Evolutionary conservation across 2,113 vertebrate species (phyloP).

Genomic region (Siniperca chuatsi): DNA sequence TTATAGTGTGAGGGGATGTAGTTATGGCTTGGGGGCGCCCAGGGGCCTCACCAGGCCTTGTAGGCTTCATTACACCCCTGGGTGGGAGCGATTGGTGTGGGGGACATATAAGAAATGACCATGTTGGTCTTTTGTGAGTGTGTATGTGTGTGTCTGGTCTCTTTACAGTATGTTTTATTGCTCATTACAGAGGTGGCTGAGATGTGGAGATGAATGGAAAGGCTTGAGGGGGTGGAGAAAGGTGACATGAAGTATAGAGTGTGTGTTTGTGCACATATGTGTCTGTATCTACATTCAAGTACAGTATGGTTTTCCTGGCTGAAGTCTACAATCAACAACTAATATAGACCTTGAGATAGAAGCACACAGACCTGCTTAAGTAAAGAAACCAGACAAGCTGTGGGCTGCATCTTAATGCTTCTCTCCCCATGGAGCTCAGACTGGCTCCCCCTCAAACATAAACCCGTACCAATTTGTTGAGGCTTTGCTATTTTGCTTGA

Average conservation of each 20-base stretch:
- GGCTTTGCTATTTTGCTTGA: slow-evolving; percentile 32
- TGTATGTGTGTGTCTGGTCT: slow-evolving; percentile 57
- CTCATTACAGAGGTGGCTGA: slow-evolving; percentile 83
- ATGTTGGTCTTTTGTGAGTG: slow-evolving; percentile 46
- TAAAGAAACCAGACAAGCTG: slow-evolving; percentile 20
- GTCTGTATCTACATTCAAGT: no score
- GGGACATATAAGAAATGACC: slow-evolving; percentile 40
- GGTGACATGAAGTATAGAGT: no score
- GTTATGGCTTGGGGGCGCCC: slow-evolving; percentile 41
- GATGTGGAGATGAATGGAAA: slow-evolving; percentile 78
- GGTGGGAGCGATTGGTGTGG: slow-evolving; percentile 35
- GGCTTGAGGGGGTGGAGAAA: slow-evolving; percentile 21
- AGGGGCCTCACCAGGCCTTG: slow-evolving; percentile 53
- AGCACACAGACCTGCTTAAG: slow-evolving; percentile 14
- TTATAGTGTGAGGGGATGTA: slow-evolving; percentile 52
- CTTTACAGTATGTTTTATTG: slow-evolving; percentile 77
- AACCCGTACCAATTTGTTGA: slow-evolving; percentile 10
- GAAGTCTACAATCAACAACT: background rate
- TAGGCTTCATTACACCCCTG: slow-evolving; percentile 65
- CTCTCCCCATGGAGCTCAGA: slow-evolving; percentile 1
- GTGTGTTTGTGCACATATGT: no score
- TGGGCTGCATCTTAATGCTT: slow-evolving; percentile 10
- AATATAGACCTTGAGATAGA: background rate
- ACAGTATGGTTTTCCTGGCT: background rate
- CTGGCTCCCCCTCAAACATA: background rate